Evolutionary conservation across 2,888 invertebrate genomes (phyloP).

Genomic region (Baccha elongata): DNA sequence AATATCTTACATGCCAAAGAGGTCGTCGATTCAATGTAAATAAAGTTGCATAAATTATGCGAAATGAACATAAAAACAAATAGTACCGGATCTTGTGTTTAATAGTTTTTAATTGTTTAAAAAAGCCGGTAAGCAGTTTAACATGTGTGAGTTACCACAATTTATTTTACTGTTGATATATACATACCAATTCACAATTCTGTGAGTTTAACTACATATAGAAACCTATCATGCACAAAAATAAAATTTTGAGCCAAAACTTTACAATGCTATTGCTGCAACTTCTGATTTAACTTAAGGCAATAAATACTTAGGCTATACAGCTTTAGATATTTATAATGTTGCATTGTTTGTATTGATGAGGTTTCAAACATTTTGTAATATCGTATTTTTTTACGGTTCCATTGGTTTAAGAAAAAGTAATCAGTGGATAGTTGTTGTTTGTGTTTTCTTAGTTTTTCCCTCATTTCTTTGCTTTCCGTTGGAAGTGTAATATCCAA

Average conservation of each 20-base stretch:
- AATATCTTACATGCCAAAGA: background rate
- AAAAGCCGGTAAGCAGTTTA: background rate
- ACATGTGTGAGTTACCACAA: background rate
- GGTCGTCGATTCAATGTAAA: slow-evolving; percentile 19
- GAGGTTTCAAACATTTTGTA: slow-evolving; percentile 40
- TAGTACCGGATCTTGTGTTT: background rate
- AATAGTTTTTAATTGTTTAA: background rate
- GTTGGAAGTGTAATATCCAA: slow-evolving; percentile 17
- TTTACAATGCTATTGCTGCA: background rate
- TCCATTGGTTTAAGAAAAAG: slow-evolving; percentile 30
- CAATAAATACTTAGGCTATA: background rate
- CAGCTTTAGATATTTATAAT: background rate
- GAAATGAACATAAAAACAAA: background rate
- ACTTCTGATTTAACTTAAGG: background rate
- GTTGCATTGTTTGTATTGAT: no score
- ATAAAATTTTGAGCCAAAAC: no score
- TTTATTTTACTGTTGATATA: background rate
- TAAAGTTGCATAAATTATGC: slow-evolving; percentile 1
- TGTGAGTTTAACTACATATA: no score
- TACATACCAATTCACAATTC: no score
- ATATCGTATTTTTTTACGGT: slow-evolving; percentile 53
- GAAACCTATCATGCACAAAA: background rate
- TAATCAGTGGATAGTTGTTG: slow-evolving; percentile 21
- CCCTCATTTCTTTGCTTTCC: slow-evolving; percentile 17
- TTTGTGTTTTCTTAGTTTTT: slow-evolving; percentile 10